Base-by-base conservation (phyloP, 1,140 invertebrate genomes). In the Drosophila teissieri region DNA sequence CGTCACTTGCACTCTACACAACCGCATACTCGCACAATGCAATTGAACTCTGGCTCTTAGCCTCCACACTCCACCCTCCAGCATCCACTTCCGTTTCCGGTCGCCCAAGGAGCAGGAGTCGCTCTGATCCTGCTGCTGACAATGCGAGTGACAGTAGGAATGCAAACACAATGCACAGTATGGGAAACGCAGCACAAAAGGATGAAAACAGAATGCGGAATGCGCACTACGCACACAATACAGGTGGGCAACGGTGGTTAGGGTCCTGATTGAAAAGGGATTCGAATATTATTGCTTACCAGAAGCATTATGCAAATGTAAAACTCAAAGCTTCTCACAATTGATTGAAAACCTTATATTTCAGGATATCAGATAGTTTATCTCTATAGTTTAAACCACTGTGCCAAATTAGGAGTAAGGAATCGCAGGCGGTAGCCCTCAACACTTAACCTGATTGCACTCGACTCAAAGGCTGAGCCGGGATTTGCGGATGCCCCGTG, bases 401-500 rank as follows among this genome's bases (percentile, higher is more conserved):
- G 68, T 73, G 10, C 37, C 60, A 27, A 39, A 44, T 42, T 17
- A 46, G 34, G 24, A 42, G 53, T 12, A 58, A 52, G 75, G 68
- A 73, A 68, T 55, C 45, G 44, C 46, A 82, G 75, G 56, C 79
- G 80, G 75, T 79, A 73, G 52, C 48, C 63, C 49, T 65, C 75
- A 72, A 77, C 75, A 83, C 83, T 83, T 82, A 76, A 82, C 62
- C 63, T 76, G 83, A 86, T 82, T 86, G 83, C 78, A 78, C 68
- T 78, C 60, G 49, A 64, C 60, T 53, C 52, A 70, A 64, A 75
- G 58, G 57, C 69, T 79, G 44, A 86, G 78, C 81, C 72, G 60
- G 70, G 72, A 88, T 86, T 86, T 86, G 82, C 40, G 82, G 78
- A 49, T 73, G 56, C 63, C 31, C 54, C 17, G 58, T 73, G 55